Evolutionary conservation across 30 jellyfish, hydroid and myxozoan genomes (phyloP).

Genomic region (Aurelia sp.): DNA sequence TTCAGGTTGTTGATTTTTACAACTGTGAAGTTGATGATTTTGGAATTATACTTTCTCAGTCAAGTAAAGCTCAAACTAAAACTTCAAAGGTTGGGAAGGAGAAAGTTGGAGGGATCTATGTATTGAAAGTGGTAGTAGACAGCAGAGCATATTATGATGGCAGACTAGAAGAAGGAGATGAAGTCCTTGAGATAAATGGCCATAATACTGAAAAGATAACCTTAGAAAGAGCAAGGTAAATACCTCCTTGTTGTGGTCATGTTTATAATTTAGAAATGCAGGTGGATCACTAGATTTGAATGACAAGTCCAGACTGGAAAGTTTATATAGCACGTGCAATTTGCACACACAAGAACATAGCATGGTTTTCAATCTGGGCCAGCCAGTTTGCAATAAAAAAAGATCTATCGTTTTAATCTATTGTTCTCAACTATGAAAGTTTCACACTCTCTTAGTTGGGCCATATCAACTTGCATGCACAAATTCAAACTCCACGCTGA

Average conservation of each 20-base stretch:
- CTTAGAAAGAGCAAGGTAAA: conserved; percentile 81
- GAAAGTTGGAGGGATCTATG: conserved; percentile 59
- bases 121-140: conserved; percentile 52
- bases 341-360: too few relatives aligned
- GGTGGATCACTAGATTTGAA: too few relatives aligned
- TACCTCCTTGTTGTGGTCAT: not conserved
- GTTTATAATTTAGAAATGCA: too few relatives aligned
- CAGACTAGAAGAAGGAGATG: conserved; percentile 73
- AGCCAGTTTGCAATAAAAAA: too few relatives aligned
- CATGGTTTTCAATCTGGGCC: too few relatives aligned
- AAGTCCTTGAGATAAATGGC: conserved; percentile 73
- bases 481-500: too few relatives aligned
- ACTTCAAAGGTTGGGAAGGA: conserved; percentile 68
- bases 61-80: conserved; percentile 33
- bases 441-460: too few relatives aligned
- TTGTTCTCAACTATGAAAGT: too few relatives aligned
- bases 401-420: too few relatives aligned
- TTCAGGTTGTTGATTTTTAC: conserved; percentile 64
- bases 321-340: too few relatives aligned
- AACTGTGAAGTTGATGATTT: conserved; percentile 75
- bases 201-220: conserved; percentile 75
- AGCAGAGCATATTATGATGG: conserved; percentile 89
- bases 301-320: too few relatives aligned
- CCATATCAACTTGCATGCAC: too few relatives aligned
- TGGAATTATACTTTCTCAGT: conserved; percentile 77